These are phyloP conservation scores for Coregonus suidteri DNA, from an alignment of 2,797 vertebrate species.

Conservation along the genomic window DNA sequence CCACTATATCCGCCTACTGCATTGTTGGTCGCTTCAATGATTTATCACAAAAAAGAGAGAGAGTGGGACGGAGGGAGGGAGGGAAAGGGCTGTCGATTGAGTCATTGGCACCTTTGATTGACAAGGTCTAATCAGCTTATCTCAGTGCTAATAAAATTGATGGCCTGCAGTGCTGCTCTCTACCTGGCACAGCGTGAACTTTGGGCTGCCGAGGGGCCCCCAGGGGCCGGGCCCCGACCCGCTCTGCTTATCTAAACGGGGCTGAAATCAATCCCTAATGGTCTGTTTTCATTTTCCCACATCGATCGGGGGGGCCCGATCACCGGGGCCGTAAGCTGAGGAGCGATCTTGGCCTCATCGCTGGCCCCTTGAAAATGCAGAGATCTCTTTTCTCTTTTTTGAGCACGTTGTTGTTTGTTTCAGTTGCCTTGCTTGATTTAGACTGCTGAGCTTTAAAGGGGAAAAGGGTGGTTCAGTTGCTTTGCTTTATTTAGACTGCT, in stretches of 20 bases:
- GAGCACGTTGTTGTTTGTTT: constrained; percentile 45
- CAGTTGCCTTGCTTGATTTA: constrained; percentile 33
- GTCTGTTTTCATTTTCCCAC: constrained; percentile 83
- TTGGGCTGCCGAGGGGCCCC: constrained; percentile 81
- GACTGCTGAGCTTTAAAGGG: constrained; percentile 39
- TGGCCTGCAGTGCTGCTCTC: constrained; percentile 89
- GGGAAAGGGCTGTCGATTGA: constrained; percentile 82
- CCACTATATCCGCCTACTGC: constrained; percentile 78
- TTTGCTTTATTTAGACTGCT: constrained; percentile 36
- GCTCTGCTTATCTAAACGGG: constrained; percentile 85
- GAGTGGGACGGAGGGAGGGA: constrained; percentile 42
- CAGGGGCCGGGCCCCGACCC: constrained; percentile 73
- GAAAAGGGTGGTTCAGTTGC: constrained; percentile 42
- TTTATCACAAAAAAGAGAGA: constrained; percentile 75
- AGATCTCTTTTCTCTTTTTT: constrained; percentile 44
- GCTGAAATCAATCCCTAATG: constrained; percentile 92
- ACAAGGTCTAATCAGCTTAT: constrained; percentile 99
- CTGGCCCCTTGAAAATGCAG: constrained; percentile 41
- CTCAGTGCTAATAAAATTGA: constrained; percentile 96
- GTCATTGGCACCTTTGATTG: constrained; percentile 97
- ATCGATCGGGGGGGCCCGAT: constrained; percentile 78
- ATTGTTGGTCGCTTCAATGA: constrained; percentile 89
- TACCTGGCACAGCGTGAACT: constrained; percentile 89
- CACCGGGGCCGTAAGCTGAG: constrained; percentile 46
- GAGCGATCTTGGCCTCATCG: constrained; percentile 50